Evolutionary conservation across 2,113 vertebrate genomes (phyloP).

Genomic region (Setophaga petechia): DNA sequence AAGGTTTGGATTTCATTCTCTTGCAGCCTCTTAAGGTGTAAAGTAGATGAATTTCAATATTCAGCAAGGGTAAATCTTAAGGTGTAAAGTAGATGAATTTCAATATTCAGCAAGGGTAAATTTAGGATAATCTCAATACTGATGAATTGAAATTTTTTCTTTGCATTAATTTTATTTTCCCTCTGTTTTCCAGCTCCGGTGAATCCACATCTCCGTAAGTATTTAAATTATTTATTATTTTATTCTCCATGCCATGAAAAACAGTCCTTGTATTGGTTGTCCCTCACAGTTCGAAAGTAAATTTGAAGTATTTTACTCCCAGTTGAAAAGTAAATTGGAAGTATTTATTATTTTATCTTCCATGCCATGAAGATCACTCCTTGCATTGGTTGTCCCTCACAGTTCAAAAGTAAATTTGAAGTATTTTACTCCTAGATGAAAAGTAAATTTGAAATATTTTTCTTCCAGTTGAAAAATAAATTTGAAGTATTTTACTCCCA

Average conservation of each 20-base stretch:
- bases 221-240: not conserved
- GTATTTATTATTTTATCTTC: not conserved
- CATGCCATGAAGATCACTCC: not conserved
- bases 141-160: not conserved
- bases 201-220: constrained; percentile 82
- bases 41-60: not conserved
- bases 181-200: constrained; percentile 75
- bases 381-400: rapidly evolving
- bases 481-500: rapidly evolving
- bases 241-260: not conserved
- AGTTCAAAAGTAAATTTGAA: not conserved
- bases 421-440: rapidly evolving
- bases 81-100: not conserved
- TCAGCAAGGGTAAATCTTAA: rapidly evolving
- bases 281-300: not conserved
- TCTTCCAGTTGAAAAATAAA: not conserved
- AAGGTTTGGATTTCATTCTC: not conserved
- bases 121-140: no score
- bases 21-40: not conserved
- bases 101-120: not conserved
- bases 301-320: rapidly evolving
- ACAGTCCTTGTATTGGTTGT: rapidly evolving
- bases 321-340: not conserved
- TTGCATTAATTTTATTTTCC: constrained; percentile 18
- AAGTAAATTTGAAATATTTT: not conserved